These are phyloP conservation scores for Synergus umbraculus DNA, from an alignment of 2,888 invertebrate species.

Conservation along the genomic window DNA sequence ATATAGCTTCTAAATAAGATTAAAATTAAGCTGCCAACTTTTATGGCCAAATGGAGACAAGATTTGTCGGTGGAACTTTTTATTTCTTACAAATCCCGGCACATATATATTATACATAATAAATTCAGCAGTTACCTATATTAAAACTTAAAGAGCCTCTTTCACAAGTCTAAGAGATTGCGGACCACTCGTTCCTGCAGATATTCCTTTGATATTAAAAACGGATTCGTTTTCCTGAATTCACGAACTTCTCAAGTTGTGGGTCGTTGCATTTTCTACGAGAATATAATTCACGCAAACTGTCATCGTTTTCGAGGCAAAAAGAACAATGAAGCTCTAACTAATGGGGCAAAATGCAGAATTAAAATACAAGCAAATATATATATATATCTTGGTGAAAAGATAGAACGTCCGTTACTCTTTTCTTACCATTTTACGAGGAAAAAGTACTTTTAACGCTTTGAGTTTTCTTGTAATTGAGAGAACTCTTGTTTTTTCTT, in stretches of 20 bases:
- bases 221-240: neutral
- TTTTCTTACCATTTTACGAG: neutral
- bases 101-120: neutral
- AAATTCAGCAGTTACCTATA: neutral
- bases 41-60: neutral
- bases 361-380: neutral
- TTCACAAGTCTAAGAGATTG: neutral
- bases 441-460: neutral
- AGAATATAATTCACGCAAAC: conserved; percentile 20
- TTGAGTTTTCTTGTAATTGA: neutral
- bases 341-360: neutral
- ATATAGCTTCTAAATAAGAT: neutral
- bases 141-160: neutral
- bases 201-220: conserved; percentile 27
- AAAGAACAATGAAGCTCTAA: neutral
- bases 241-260: neutral
- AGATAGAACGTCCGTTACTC: conserved; percentile 42
- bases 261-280: neutral
- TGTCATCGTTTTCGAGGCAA: conserved; percentile 7
- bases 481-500: neutral
- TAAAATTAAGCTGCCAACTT: conserved; percentile 19
- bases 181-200: conserved; percentile 9
- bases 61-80: conserved; percentile 11
- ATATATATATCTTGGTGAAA: neutral
- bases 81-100: neutral